Evolutionary conservation across 2,797 vertebrate species (phyloP).

Genomic region (Gila robusta): DNA sequence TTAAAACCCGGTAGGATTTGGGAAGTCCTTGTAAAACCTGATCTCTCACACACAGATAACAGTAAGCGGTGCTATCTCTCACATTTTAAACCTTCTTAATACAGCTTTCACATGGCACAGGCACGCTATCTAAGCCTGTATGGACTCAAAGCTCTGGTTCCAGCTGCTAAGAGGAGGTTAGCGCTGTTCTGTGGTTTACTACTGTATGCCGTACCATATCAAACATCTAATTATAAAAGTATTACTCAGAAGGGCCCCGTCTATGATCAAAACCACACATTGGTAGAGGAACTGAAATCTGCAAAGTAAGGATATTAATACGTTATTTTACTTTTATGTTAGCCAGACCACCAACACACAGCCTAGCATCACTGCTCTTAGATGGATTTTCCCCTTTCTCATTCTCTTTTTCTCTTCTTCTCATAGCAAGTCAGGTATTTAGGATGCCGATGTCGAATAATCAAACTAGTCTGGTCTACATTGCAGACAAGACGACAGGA

Average conservation of each 20-base stretch:
- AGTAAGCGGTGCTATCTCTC: constrained; percentile 36
- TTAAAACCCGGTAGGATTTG: constrained; percentile 43
- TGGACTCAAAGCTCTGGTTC: constrained; percentile 25
- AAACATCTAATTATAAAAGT: constrained; percentile 29
- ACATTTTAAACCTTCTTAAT: constrained; percentile 35
- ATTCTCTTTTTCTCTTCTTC: not conserved
- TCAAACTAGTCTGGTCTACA: constrained; percentile 20
- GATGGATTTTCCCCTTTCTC: constrained; percentile 13
- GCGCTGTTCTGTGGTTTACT: constrained; percentile 16
- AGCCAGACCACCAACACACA: constrained; percentile 63
- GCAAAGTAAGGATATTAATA: constrained; percentile 34
- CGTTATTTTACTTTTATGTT: not conserved
- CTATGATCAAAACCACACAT: not conserved
- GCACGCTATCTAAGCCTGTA: constrained; percentile 29
- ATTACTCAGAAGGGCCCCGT: constrained; percentile 21
- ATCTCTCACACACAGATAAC: constrained; percentile 55
- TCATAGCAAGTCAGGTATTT: constrained; percentile 7
- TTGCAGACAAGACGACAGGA: not conserved
- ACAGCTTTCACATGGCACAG: constrained; percentile 38
- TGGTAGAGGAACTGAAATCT: constrained; percentile 2
- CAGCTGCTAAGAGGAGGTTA: constrained; percentile 6
- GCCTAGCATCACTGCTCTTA: constrained; percentile 19
- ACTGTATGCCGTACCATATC: constrained; percentile 9
- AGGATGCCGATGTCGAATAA: not conserved
- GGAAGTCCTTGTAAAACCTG: constrained; percentile 46